Evolutionary conservation across 2,113 vertebrate genomes (phyloP), one percentile per base, ranked within the genome.

Genomic region (Microcebus jonahi): DNA sequence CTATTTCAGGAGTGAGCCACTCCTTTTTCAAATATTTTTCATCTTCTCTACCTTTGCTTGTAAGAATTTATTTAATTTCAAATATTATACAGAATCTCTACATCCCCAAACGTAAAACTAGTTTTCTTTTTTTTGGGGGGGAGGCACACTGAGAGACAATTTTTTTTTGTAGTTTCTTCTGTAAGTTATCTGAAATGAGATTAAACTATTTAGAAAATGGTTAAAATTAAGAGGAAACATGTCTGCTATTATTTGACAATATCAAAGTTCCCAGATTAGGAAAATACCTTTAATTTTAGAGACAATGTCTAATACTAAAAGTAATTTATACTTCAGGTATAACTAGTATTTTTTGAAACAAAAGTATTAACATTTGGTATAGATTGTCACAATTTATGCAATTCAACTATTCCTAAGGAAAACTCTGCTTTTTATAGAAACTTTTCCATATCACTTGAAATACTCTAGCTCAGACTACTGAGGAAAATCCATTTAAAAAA

Each of bases 391-490:
- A 59, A 65, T 48, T 75, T 87, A 85, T 67, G 75, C 79, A 95
- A 86, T 14, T 55, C 90, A 65, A 96, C 48, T 23, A 94, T 5
- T 95, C 92, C 88, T 31, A 86, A 70, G 45, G 31, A 25, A 73
- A 97, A 95, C 84, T 67, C 77, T 67, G 85, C 96, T 97, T 98
- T 39, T 4, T 53, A 25, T 67, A 88, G 48, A 99, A 98, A 99
- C 99, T 99, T 99, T 99, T 99, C 98, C 98, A 98, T 97, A 99
- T 99, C 99, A 98, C 97, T 98, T 99, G 98, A 76, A 98, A 98
- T 97, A 98, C 98, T 98, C 98, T 99, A 84, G 99, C 98, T 99
- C 99, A 98, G 98, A 98, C 98, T 98, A 99, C 67, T 98, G 98
- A 98, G 98, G 97, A 97, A 98, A 98, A 98, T 99, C 98, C 98